Percentiles rank a stretch among this genome's conserved stretches.
These are phyloP conservation scores for Crematogaster levior DNA, from an alignment of 2,888 invertebrate genomes.

Conservation along the genomic window DNA sequence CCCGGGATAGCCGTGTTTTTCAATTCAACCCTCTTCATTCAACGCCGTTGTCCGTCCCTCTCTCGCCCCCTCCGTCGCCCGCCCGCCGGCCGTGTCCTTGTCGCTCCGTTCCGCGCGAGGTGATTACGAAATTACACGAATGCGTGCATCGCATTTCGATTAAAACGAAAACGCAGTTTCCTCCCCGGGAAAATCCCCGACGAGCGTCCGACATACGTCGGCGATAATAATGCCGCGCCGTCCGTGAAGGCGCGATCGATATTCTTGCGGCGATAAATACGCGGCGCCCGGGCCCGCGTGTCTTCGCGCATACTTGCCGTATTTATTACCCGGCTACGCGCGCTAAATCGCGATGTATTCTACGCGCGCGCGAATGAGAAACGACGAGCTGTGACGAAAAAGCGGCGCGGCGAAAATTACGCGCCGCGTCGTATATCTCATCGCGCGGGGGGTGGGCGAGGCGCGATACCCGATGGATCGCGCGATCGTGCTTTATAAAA, in stretches of 20 bases:
- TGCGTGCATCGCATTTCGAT: conserved; percentile 49
- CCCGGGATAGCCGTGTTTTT: conserved; percentile 51
- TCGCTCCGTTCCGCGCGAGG: conserved; percentile 16
- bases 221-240: conserved; percentile 26
- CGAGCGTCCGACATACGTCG: conserved; percentile 20
- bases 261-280: conserved; percentile 41
- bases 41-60: not conserved
- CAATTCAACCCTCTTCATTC: conserved; percentile 36
- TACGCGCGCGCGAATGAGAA: conserved; percentile 7
- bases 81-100: not conserved
- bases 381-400: conserved; percentile 4
- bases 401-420: conserved; percentile 8
- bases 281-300: conserved; percentile 6
- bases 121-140: conserved; percentile 61
- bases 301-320: conserved; percentile 29
- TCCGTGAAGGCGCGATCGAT: conserved; percentile 25
- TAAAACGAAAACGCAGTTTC: conserved; percentile 37
- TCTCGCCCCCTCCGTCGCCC: not conserved
- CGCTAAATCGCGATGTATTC: conserved; percentile 19
- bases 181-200: conserved; percentile 15
- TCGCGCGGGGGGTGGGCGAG: too few species aligned
- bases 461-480: not conserved
- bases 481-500: conserved; percentile 12
- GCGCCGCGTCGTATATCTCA: not conserved
- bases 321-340: conserved; percentile 9